These are phyloP conservation scores for Drosophila seguyi DNA, from an alignment of 1,140 invertebrate species.

Conservation along the genomic window DNA sequence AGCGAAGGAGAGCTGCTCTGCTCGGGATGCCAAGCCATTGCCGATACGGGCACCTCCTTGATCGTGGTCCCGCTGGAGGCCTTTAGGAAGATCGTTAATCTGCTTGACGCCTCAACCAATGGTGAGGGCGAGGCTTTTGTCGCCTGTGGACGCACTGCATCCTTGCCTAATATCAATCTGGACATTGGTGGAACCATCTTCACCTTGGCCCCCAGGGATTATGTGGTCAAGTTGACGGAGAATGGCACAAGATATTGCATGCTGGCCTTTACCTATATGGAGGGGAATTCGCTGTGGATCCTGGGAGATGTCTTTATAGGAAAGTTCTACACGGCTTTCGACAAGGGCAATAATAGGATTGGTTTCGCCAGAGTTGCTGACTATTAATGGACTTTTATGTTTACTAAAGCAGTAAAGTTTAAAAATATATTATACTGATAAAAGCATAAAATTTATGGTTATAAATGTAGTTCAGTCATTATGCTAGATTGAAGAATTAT, in stretches of 20 bases:
- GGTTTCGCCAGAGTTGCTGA: slow-evolving; percentile 92
- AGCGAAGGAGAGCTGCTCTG: slow-evolving; percentile 75
- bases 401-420: not conserved
- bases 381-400: not conserved
- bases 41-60: slow-evolving; percentile 98
- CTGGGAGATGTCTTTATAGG: slow-evolving; percentile 98
- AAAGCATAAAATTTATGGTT: not conserved
- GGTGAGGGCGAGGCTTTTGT: slow-evolving; percentile 93
- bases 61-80: slow-evolving; percentile 95
- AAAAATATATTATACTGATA: not conserved
- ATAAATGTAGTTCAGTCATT: not conserved
- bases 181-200: slow-evolving; percentile 91
- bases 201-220: slow-evolving; percentile 91
- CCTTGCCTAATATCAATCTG: slow-evolving; percentile 92
- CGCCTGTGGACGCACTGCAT: slow-evolving; percentile 89
- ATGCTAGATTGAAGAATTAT: not conserved
- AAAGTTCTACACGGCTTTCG: slow-evolving; percentile 97
- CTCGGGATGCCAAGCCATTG: slow-evolving; percentile 95
- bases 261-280: slow-evolving; percentile 86
- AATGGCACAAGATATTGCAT: slow-evolving; percentile 90
- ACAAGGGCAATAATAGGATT: slow-evolving; percentile 94
- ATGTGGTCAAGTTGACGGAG: slow-evolving; percentile 94
- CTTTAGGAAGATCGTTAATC: slow-evolving; percentile 90
- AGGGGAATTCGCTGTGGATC: slow-evolving; percentile 95
- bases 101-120: slow-evolving; percentile 81